Evolutionary conservation across 2,888 invertebrate species (phyloP), one percentile per base, ranked within the genome.

Genomic region (Sipunculus nudus): DNA sequence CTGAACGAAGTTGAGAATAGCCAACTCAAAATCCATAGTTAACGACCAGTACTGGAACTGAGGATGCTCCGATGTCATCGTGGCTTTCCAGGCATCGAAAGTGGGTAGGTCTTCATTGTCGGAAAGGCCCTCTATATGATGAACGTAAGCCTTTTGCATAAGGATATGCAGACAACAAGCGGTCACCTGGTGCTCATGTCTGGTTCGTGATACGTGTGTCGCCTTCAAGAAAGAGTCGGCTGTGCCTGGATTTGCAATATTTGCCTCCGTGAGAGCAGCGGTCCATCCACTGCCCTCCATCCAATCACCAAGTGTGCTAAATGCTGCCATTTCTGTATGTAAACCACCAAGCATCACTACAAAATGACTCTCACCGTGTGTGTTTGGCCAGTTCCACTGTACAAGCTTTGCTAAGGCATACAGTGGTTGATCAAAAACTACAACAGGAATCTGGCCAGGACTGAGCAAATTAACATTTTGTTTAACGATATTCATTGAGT

Each of bases 281-380:
- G 67, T 68, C 76, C 75, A 78, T 8, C 74, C 75, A 59, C 68
- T 70, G 23, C 61, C 67, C 26, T 68, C 50, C 13, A 75, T 40
- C 48, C 56, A 62, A 39, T 59, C 59, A 13, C 73, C 75, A 21
- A 74, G 23, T 1, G 64, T 53, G 47, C 63, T 71, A 43, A 71
- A 48, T 13, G 64, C 55, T 19, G 72, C 73, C 62, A 73, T 71
- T 46, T 76, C 74, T 46, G 68, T 73, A 56, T 77, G 74, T 32
- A 76, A 59, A 28, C 74, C 75, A 8, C 74, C 75, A 48, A 76
- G 59, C 65, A 75, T 65, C 8, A 75, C 56, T 19, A 75, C 59
- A 47, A 65, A 58, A 19, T 60, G 53, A 6, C 69, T 54, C 56
- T 75, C 73, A 3, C 72, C 73, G 59, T 68, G 65, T 19, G 25